These are phyloP conservation scores for Lerema accius DNA, from an alignment of 1,140 invertebrate species.

Conservation along the genomic window DNA sequence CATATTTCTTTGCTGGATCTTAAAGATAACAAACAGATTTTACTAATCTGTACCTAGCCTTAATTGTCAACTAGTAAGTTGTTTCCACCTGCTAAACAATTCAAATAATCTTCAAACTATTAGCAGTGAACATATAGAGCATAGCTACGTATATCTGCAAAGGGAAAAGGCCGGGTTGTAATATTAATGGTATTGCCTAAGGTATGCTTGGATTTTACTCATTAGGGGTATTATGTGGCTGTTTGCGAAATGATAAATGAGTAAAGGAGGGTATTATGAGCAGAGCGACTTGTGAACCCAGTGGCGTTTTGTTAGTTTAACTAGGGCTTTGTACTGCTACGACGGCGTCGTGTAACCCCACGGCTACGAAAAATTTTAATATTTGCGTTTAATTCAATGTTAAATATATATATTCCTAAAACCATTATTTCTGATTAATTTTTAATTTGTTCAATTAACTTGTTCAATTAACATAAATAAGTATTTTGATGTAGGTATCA, in stretches of 20 bases:
- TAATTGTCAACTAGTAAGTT: background rate
- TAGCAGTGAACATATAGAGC: constrained; percentile 30
- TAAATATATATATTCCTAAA: too few species aligned
- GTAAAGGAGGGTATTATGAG: constrained; percentile 53
- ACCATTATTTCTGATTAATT: too few species aligned
- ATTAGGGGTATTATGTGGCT: constrained; percentile 78
- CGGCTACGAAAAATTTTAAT: constrained; percentile 21
- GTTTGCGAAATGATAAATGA: constrained; percentile 75
- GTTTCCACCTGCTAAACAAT: constrained; percentile 13
- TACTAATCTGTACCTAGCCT: background rate
- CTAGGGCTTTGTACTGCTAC: constrained; percentile 56
- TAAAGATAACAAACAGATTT: background rate
- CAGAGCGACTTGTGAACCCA: constrained; percentile 49
- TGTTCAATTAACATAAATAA: too few species aligned
- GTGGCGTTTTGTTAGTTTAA: constrained; percentile 64
- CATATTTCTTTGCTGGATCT: too few species aligned
- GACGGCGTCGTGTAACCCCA: constrained; percentile 41
- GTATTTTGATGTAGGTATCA: too few species aligned
- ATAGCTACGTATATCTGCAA: constrained; percentile 59
- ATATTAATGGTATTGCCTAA: constrained; percentile 78
- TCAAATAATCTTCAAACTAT: constrained; percentile 42
- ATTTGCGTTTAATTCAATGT: too few species aligned
- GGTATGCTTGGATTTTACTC: constrained; percentile 81
- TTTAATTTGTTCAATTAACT: too few species aligned
- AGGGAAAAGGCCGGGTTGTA: constrained; percentile 62